A percentile compares a stretch with the other conserved stretches of the same genome.
Evolutionary conservation across 2,113 vertebrate genomes (phyloP).

Genomic region (Rhineura floridana): DNA sequence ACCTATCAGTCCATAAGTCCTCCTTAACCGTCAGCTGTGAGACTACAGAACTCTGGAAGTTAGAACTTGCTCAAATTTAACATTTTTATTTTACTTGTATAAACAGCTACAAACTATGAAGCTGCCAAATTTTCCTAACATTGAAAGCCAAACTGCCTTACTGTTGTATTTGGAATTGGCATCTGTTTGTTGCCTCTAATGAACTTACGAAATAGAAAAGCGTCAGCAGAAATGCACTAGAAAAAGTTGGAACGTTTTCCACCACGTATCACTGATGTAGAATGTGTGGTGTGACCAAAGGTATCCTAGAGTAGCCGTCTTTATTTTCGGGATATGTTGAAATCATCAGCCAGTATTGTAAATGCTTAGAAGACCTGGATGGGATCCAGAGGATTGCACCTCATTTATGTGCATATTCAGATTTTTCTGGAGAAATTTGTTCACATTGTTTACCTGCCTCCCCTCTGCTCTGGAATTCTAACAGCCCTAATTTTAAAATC

Average conservation of each 20-base stretch:
- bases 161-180: too few species aligned
- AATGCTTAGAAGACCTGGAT: constrained; percentile 5
- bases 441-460: background rate
- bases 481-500: background rate
- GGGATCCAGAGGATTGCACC: background rate
- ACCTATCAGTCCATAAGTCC: background rate
- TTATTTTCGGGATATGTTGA: background rate
- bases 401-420: background rate
- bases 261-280: too few species aligned
- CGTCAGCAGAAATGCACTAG: too few species aligned
- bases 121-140: too few species aligned
- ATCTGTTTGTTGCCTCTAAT: too few species aligned
- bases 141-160: too few species aligned
- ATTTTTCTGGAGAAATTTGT: background rate
- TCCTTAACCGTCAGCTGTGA: background rate
- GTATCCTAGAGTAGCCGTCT: background rate
- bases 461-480: background rate
- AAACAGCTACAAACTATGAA: too few species aligned
- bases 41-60: background rate
- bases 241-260: too few species aligned
- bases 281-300: background rate
- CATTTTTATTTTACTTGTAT: too few species aligned
- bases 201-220: too few species aligned
- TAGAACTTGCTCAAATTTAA: background rate
- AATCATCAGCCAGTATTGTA: constrained; percentile 17